Conservation (phyloP, 2,888 invertebrate species). For the Peribatodes rhomboidaria region DNA sequence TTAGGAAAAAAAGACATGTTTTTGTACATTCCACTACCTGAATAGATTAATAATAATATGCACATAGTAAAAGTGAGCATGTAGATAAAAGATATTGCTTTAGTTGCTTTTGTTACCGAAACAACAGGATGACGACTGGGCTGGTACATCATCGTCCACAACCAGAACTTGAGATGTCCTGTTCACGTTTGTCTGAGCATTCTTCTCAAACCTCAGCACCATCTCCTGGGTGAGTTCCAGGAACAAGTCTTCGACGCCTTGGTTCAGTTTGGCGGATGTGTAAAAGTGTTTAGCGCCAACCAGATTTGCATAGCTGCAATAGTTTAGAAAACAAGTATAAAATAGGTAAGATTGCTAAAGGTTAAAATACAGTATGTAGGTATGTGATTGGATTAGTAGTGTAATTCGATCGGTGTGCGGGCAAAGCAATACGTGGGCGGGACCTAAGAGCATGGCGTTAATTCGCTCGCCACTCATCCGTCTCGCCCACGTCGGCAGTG, state of each 20-base stretch:
- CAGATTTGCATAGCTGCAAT: slow-evolving; percentile 92
- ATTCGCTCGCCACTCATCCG: too few relatives aligned
- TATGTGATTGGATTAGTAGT: too few relatives aligned
- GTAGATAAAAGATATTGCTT: slow-evolving; percentile 15
- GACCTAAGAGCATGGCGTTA: too few relatives aligned
- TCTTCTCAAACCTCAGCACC: slow-evolving; percentile 82
- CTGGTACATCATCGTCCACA: slow-evolving; percentile 76
- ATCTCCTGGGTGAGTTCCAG: slow-evolving; percentile 93
- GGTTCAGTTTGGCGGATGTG: slow-evolving; percentile 97
- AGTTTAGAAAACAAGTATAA: slow-evolving; percentile 15
- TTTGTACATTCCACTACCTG: not conserved
- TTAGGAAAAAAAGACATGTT: too few relatives aligned
- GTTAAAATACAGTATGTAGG: too few relatives aligned
- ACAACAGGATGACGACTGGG: slow-evolving; percentile 73
- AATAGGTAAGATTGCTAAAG: not conserved
- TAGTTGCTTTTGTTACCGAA: slow-evolving; percentile 64
- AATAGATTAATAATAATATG: not conserved
- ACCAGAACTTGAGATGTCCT: slow-evolving; percentile 73
- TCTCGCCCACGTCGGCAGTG: too few relatives aligned
- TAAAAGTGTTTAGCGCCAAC: slow-evolving; percentile 97
- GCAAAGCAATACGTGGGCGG: too few relatives aligned
- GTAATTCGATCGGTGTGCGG: too few relatives aligned
- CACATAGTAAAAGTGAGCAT: not conserved
- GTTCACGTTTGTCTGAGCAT: slow-evolving; percentile 60
- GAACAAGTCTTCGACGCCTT: slow-evolving; percentile 97